Conservation (phyloP, 2,113 vertebrate genomes). For the Crotalus tigris region DNA sequence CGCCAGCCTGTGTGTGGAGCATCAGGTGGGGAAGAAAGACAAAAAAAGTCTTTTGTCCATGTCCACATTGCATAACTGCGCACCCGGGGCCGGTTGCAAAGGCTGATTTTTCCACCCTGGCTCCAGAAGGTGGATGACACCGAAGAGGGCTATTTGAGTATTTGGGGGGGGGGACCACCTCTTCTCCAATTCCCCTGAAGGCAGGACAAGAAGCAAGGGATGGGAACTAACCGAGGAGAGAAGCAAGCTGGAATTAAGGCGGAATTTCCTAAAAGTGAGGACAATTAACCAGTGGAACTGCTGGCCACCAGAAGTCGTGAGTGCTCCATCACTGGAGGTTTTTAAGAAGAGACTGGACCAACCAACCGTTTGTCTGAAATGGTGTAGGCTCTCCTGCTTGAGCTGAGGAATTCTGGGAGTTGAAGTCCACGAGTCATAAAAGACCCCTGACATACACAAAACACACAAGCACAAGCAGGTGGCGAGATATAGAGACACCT, state of each 20-base stretch:
- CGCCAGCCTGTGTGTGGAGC: not conserved
- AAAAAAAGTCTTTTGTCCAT: not conserved
- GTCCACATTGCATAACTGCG: not conserved
- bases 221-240: not conserved
- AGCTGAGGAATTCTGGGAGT: too few relatives aligned
- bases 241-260: not conserved
- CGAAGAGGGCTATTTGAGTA: not conserved
- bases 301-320: not conserved
- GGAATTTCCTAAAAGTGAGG: rapidly evolving
- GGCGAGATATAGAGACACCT: too few relatives aligned
- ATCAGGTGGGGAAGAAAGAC: too few relatives aligned
- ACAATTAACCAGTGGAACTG: not conserved
- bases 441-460: too few relatives aligned
- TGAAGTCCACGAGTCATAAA: too few relatives aligned
- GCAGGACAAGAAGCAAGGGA: not conserved
- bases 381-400: too few relatives aligned
- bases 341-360: not conserved
- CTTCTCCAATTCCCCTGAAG: not conserved
- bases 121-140: not conserved
- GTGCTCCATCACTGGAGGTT: rapidly evolving
- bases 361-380: not conserved
- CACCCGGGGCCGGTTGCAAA: not conserved
- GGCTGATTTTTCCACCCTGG: not conserved
- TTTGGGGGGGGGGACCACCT: rapidly evolving
- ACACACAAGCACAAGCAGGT: too few relatives aligned